A percentile compares a stretch with the other conserved stretches of the same genome.
Conservation (phyloP, 1,140 invertebrate species). For the Meloidogyne floridensis region DNA sequence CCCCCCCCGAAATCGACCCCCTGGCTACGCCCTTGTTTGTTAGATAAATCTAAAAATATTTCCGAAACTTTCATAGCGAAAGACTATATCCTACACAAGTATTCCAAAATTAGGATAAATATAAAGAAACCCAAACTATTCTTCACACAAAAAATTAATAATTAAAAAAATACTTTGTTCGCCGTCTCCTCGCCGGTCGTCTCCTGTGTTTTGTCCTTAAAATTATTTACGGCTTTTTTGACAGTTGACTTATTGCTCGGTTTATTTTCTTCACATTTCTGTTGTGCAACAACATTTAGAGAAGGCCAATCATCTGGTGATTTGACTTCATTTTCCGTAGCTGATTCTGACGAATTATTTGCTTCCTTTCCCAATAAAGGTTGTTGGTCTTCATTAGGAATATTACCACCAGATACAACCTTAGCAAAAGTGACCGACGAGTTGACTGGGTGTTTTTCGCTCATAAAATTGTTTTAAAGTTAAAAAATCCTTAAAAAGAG, state of each 20-base stretch:
- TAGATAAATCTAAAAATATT: no score
- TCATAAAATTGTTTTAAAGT: constrained; percentile 9
- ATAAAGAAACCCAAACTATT: no score
- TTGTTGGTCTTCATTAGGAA: not conserved
- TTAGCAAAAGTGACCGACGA: constrained; percentile 8
- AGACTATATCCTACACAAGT: no score
- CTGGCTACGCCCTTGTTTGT: no score
- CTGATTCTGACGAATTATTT: not conserved
- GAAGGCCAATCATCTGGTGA: constrained; percentile 4
- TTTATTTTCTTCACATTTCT: constrained; percentile 9
- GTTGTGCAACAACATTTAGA: not conserved
- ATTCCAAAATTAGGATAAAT: no score
- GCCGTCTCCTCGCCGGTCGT: not conserved
- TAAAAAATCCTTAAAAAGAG: constrained; percentile 3
- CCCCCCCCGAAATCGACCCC: no score
- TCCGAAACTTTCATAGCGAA: no score
- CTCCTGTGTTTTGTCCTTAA: not conserved
- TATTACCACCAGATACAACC: not conserved
- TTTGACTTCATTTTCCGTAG: not conserved
- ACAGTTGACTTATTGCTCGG: not conserved
- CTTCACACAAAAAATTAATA: no score
- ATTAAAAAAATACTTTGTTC: not conserved
- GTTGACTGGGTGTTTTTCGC: not conserved
- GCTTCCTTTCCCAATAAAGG: not conserved
- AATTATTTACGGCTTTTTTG: not conserved